phyloP scores from a whole-genome alignment of 37 sponge, comb jelly and placozoan species.

The Halisarca cf. caerulea region DNA sequence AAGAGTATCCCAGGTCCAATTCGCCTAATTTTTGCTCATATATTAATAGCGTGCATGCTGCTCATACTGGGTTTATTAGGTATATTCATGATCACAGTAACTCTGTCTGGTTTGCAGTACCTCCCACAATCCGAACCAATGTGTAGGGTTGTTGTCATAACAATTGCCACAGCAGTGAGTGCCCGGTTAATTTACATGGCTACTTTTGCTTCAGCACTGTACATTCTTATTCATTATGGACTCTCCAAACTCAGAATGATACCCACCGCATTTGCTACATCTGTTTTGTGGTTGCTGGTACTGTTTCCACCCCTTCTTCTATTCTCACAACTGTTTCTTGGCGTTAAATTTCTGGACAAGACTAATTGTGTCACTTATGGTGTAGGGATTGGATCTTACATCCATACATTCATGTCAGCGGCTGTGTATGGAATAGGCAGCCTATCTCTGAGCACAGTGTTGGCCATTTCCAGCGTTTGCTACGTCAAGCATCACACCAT shows the following conservation, averaged over 20 bases:
- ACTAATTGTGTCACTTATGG: background rate
- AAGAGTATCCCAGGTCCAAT: background rate
- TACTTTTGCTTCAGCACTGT: background rate
- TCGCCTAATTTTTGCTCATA: background rate
- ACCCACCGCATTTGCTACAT: no score
- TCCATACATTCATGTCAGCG: background rate
- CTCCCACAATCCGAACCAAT: background rate
- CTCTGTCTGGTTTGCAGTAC: background rate
- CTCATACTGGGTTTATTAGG: background rate
- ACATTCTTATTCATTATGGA: background rate
- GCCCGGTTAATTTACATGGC: background rate
- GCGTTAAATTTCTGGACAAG: background rate
- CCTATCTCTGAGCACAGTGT: background rate
- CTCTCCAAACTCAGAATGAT: background rate
- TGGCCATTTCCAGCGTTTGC: background rate
- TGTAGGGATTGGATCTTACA: background rate
- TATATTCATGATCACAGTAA: background rate
- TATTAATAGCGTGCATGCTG: background rate
- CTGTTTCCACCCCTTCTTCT: background rate
- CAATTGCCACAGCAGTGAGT: background rate
- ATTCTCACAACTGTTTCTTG: background rate
- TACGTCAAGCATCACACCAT: background rate
- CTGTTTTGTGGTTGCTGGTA: background rate
- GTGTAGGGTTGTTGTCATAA: background rate
- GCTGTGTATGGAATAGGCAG: background rate